Base-by-base conservation (phyloP, 2,888 invertebrate genomes). In the Mesorhabditis sp. region DNA sequence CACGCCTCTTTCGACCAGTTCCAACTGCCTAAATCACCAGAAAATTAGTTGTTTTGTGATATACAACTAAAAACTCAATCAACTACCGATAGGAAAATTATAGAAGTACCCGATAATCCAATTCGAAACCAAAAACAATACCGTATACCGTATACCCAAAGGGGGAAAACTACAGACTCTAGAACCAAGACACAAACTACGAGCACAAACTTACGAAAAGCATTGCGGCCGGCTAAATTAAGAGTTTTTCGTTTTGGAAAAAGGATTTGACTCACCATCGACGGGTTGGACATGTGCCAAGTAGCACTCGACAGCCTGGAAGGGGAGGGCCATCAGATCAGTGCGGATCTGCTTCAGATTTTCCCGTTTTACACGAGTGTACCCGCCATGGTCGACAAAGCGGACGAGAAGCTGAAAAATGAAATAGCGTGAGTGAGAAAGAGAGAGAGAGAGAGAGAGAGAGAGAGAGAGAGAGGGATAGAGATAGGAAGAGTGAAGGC, bases 351-450 rank as follows among this genome's bases (percentile, higher is more conserved):
- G 95, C 86, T 93, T 91, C 85, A 97, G 90, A 78, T 90, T 90
- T 70, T 90, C 89, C 79, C 91, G 91, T 81, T 91, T 90, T 69
- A 95, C 90, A 72, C 90, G 90, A 84, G 91, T 90, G 87, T 92
- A 97, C 67, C 97, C 97, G 66, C 98, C 98, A 84, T 93, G 94
- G 88, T 98, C 98, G 67, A 97, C 91, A 86, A 93, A 91, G 87
- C 92, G 92, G 70, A 95, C 91, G 76, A 93, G 90, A 80, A 50
- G 10, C 58, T 50, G n/a, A 50, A 50, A 10, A 10, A 50, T 13
- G 58, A 13, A 13, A 50, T 50, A 13, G n/a, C 10, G n/a, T 50
- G n/a, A 1, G 58, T 50, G 58, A 13, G n/a, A 13, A n/a, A 10
- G 7, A 2, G 28, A 28, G 28, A 28, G 28, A 28, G 28, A 28